A percentile compares a stretch with the other conserved stretches of the same genome.
phyloP scores from a whole-genome alignment of 2,888 invertebrate species.

The Drosophila austrosaltans region DNA sequence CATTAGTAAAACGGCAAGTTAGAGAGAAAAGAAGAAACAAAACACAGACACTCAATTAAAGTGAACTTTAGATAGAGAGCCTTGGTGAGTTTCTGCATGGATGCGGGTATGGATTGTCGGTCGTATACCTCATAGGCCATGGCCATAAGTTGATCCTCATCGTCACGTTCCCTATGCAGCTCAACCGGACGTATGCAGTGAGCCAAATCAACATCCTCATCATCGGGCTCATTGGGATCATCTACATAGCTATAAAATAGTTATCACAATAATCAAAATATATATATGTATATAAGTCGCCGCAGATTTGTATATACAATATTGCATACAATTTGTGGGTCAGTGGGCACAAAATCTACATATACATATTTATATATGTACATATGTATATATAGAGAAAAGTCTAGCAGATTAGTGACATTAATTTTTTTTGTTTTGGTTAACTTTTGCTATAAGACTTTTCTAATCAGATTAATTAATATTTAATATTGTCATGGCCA shows the following conservation, averaged over 20 bases:
- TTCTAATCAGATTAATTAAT: slow-evolving; percentile 71
- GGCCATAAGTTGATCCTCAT: slow-evolving; percentile 87
- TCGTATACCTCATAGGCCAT: slow-evolving; percentile 86
- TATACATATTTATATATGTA: slow-evolving; percentile 37
- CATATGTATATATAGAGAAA: slow-evolving; percentile 25
- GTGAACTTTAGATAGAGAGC: slow-evolving; percentile 9
- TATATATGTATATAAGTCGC: not conserved
- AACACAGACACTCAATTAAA: slow-evolving; percentile 38
- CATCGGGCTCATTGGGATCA: slow-evolving; percentile 88
- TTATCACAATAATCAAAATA: slow-evolving; percentile 8
- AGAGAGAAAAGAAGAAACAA: slow-evolving; percentile 33
- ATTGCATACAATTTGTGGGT: slow-evolving; percentile 58
- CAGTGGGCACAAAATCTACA: slow-evolving; percentile 62
- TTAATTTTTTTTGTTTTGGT: slow-evolving; percentile 40
- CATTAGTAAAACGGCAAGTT: slow-evolving; percentile 57
- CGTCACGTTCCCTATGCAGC: slow-evolving; percentile 83
- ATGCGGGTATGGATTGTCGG: not conserved
- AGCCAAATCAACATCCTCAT: slow-evolving; percentile 84
- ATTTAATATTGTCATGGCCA: slow-evolving; percentile 77
- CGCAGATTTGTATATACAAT: slow-evolving; percentile 29
- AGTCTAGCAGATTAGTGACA: slow-evolving; percentile 60
- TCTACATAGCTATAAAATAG: slow-evolving; percentile 86
- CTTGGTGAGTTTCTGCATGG: slow-evolving; percentile 19
- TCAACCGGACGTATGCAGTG: slow-evolving; percentile 89
- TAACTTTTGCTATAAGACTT: slow-evolving; percentile 28